Percentiles rank a stretch among this genome's conserved stretches.
Evolutionary conservation across 2,797 vertebrate genomes (phyloP).

Genomic region (Leuciscus waleckii): DNA sequence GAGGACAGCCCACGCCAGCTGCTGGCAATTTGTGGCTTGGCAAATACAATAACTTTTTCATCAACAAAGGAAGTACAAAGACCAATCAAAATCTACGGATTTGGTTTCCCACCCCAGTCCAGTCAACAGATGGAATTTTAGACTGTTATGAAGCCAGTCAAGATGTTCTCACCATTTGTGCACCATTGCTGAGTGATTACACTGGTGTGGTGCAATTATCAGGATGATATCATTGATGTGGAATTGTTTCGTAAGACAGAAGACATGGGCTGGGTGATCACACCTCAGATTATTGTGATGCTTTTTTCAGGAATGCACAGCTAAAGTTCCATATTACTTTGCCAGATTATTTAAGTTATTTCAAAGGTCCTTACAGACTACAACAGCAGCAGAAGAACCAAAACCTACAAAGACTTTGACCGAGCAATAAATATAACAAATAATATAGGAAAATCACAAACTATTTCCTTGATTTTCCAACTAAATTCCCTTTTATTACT

Average conservation of each 20-base stretch:
- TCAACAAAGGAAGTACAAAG: not conserved
- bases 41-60: not conserved
- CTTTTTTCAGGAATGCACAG: not conserved
- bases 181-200: not conserved
- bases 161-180: slow-evolving; percentile 9
- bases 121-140: not conserved
- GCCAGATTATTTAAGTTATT: not conserved
- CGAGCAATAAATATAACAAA: not conserved
- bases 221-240: slow-evolving; percentile 45
- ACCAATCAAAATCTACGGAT: not conserved
- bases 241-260: slow-evolving; percentile 44
- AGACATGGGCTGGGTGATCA: slow-evolving; percentile 17
- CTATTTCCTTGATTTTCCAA: not conserved
- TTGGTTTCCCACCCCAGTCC: not conserved
- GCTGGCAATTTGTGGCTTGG: not conserved
- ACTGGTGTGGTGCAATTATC: slow-evolving; percentile 20
- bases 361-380: not conserved
- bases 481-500: not conserved
- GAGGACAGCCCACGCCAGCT: not conserved
- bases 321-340: not conserved
- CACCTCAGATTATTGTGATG: slow-evolving; percentile 16
- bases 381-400: not conserved
- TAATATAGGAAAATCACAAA: not conserved
- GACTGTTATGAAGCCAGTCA: not conserved
- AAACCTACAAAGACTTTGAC: not conserved